Evolutionary conservation across 2,113 vertebrate species (phyloP).

Genomic region (Pontoporia blainvillei): DNA sequence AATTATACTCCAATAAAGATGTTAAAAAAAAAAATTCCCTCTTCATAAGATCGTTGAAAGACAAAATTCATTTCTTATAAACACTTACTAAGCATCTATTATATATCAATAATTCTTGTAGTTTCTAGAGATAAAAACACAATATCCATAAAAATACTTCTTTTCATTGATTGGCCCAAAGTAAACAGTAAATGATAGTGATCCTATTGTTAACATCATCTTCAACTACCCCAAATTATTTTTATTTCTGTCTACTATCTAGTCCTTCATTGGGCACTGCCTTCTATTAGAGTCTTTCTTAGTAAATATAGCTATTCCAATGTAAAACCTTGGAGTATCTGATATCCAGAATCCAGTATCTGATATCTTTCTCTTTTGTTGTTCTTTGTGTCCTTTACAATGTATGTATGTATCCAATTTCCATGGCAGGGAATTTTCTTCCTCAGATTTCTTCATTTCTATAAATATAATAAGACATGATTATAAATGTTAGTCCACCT

Average conservation of each 20-base stretch:
- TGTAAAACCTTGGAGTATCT: background rate
- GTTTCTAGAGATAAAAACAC: background rate
- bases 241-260: background rate
- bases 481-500: background rate
- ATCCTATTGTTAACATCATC: background rate
- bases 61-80: background rate
- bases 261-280: background rate
- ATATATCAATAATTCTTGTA: background rate
- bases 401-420: background rate
- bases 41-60: background rate
- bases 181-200: background rate
- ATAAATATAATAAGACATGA: background rate
- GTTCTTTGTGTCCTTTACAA: background rate
- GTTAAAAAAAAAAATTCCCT: background rate
- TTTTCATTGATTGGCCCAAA: background rate
- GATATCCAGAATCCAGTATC: background rate
- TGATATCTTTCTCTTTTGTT: background rate
- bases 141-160: background rate
- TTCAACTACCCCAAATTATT: background rate
- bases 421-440: background rate
- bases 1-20: background rate
- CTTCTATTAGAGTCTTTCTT: background rate
- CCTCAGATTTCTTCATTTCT: background rate
- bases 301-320: background rate
- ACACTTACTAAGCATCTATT: background rate